Evolutionary conservation across 2,888 invertebrate genomes (phyloP).

Genomic region (Andrena chrysosceles): DNA sequence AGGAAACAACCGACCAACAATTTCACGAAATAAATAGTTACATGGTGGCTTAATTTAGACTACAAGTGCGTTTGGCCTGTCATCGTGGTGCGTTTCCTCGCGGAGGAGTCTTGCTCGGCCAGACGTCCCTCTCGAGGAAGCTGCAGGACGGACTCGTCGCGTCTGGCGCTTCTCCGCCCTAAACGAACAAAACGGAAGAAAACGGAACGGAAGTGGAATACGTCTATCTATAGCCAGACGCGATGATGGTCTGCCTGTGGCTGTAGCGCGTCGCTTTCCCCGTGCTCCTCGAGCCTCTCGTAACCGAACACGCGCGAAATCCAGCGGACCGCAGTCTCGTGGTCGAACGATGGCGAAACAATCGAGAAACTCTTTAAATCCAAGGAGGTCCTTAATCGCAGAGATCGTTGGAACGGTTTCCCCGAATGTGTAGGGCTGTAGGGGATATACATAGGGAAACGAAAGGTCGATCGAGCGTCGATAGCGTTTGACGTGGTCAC

Average conservation of each 20-base stretch:
- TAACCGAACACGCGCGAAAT: conserved; percentile 19
- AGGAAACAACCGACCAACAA: conserved; percentile 8
- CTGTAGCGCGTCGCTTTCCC: conserved; percentile 10
- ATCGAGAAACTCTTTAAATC: neutral
- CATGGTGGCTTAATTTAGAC: conserved; percentile 3
- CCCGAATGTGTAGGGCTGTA: neutral
- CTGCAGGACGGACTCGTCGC: neutral
- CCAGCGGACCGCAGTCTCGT: neutral
- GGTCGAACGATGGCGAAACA: neutral
- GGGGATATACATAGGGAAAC: neutral
- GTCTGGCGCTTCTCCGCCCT: conserved; percentile 55
- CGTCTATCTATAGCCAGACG: conserved; percentile 75
- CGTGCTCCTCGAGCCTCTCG: conserved; percentile 20
- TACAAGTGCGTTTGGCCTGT: conserved; percentile 4
- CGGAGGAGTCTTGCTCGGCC: neutral
- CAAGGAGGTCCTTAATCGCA: neutral
- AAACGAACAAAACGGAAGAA: conserved; percentile 69
- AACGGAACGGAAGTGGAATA: conserved; percentile 75
- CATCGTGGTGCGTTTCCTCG: conserved; percentile 11
- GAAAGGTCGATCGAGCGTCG: neutral
- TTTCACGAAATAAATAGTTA: neutral
- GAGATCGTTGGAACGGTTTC: neutral
- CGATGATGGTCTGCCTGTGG: conserved; percentile 48
- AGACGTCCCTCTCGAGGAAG: neutral
- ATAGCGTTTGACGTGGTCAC: conserved; percentile 18